A percentile compares a stretch with the other conserved stretches of the same genome.
These are phyloP conservation scores for Ceramica pisi DNA, from an alignment of 2,888 invertebrate species.

Conservation along the genomic window DNA sequence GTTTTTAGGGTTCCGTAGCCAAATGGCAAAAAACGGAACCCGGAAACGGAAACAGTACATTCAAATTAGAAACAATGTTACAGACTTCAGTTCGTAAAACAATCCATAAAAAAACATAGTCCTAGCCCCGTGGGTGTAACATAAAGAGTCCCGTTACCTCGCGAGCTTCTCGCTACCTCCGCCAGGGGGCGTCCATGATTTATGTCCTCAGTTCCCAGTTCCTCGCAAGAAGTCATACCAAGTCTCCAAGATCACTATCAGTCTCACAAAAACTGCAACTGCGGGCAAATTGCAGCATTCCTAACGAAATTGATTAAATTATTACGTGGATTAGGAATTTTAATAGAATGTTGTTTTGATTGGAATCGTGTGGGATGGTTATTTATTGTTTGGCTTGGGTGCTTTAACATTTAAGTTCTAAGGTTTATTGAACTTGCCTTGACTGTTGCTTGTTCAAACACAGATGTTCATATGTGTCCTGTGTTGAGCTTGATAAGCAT, in stretches of 20 bases:
- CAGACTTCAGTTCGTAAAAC: slow-evolving; percentile 15
- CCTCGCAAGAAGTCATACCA: slow-evolving; percentile 30
- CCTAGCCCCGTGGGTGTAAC: slow-evolving; percentile 24
- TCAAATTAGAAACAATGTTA: slow-evolving; percentile 1
- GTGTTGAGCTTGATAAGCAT: no score
- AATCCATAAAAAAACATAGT: slow-evolving; percentile 14
- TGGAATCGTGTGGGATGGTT: slow-evolving; percentile 43
- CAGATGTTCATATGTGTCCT: no score
- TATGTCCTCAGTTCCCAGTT: slow-evolving; percentile 36
- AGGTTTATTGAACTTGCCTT: neutral
- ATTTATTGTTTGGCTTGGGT: slow-evolving; percentile 48
- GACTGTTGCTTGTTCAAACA: neutral
- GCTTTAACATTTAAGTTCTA: slow-evolving; percentile 9
- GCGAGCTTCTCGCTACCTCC: slow-evolving; percentile 28
- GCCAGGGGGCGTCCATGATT: slow-evolving; percentile 55
- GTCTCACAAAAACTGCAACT: slow-evolving; percentile 34
- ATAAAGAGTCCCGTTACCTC: slow-evolving; percentile 56
- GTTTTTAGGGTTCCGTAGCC: no score
- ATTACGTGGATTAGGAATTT: slow-evolving; percentile 48
- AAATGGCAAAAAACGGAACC: no score
- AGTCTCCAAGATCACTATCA: slow-evolving; percentile 46
- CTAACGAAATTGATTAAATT: slow-evolving; percentile 43
- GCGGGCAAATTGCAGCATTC: slow-evolving; percentile 37
- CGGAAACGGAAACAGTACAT: slow-evolving; percentile 19
- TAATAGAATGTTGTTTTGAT: slow-evolving; percentile 55